A percentile compares a stretch with the other conserved stretches of the same genome.
Evolutionary conservation across 2,113 vertebrate species (phyloP).

Genomic region (Alethe diademata): DNA sequence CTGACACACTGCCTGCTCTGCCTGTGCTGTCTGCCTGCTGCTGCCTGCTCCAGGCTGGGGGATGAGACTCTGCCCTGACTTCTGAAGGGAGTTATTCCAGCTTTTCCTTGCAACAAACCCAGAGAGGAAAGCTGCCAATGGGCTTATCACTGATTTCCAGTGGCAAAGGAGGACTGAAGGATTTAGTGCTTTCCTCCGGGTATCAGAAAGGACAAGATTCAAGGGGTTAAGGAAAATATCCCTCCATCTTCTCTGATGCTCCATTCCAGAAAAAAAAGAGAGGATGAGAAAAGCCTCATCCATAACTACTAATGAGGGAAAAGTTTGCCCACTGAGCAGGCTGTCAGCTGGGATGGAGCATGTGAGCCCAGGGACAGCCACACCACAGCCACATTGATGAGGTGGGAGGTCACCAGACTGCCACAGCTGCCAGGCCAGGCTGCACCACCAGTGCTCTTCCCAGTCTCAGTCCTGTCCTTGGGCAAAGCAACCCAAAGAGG

Average conservation of each 20-base stretch:
- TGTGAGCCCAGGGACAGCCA: background rate
- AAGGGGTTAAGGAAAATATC: background rate
- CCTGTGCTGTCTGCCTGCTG: background rate
- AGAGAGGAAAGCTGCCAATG: background rate
- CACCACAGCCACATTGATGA: background rate
- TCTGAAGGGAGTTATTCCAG: background rate
- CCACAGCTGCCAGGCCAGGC: background rate
- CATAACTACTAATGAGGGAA: background rate
- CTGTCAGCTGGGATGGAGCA: background rate
- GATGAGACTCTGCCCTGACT: background rate
- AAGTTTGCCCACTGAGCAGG: background rate
- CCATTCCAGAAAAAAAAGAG: background rate
- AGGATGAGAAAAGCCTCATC: background rate
- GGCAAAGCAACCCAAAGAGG: background rate
- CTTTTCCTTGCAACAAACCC: background rate
- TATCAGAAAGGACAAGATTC: background rate
- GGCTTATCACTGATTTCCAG: background rate
- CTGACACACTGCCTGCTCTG: background rate
- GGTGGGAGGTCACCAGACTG: background rate
- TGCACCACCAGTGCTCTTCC: accelerated
- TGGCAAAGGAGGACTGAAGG: background rate
- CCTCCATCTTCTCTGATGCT: background rate
- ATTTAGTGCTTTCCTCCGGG: background rate
- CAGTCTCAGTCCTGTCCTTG: background rate
- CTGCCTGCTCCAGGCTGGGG: background rate